A percentile compares a stretch with the other conserved stretches of the same genome.
phyloP scores from a whole-genome alignment of 2,888 invertebrate species.

The Drosophila barbarae region DNA sequence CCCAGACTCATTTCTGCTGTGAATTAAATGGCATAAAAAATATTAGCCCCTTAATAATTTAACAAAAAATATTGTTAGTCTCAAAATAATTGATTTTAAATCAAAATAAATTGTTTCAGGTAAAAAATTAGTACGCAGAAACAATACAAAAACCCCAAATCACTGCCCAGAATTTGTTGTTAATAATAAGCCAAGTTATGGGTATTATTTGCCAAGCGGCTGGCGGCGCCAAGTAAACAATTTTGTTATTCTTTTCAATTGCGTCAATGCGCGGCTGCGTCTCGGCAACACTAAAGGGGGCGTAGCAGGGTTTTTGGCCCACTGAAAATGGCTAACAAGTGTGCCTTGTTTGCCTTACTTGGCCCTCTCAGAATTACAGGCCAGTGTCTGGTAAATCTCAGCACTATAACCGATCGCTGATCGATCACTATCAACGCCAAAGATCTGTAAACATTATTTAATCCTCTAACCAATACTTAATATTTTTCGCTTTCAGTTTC shows the following conservation, averaged over 20 bases:
- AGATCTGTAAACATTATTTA: constrained; percentile 32
- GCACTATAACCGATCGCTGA: constrained; percentile 12
- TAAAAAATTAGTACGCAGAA: constrained; percentile 5
- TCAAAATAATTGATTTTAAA: background rate
- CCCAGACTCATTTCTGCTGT: no score
- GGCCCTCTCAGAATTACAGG: constrained; percentile 10
- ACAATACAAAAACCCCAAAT: constrained; percentile 4
- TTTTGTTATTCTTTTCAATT: constrained; percentile 53
- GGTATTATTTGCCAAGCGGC: constrained; percentile 28
- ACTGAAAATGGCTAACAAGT: constrained; percentile 30
- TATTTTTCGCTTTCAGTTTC: constrained; percentile 55
- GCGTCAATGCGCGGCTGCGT: constrained; percentile 54
- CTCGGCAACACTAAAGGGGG: background rate
- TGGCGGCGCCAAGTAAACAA: constrained; percentile 36
- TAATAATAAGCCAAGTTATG: constrained; percentile 21
- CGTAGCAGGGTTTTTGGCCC: constrained; percentile 8
- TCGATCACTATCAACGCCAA: constrained; percentile 27
- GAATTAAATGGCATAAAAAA: background rate
- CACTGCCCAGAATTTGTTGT: constrained; percentile 7
- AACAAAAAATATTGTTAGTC: no score
- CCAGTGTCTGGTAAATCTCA: constrained; percentile 18
- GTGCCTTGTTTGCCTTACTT: constrained; percentile 23
- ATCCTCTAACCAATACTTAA: constrained; percentile 13
- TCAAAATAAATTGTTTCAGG: background rate
- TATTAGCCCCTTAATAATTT: no score